Conservation (phyloP, 1,140 invertebrate genomes). For the Macrobrachium nipponense region DNA sequence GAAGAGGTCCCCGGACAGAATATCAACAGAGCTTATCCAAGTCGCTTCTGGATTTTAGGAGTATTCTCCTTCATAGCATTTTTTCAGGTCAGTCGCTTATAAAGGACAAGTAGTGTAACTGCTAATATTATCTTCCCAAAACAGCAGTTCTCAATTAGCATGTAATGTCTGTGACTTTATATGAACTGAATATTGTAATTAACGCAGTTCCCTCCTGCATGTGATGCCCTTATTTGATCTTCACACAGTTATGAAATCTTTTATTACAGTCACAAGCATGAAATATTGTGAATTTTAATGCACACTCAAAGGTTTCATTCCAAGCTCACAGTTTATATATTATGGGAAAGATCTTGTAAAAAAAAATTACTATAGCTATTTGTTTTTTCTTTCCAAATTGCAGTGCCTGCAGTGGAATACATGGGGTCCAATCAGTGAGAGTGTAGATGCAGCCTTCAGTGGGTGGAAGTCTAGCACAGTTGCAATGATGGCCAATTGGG, state of each 20-base stretch:
- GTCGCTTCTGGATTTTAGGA: constrained; percentile 31
- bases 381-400: neutral
- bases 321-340: too few relatives aligned
- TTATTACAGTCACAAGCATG: too few relatives aligned
- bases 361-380: neutral
- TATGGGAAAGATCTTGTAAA: neutral
- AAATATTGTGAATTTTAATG: too few relatives aligned
- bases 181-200: neutral
- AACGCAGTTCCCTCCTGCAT: too few relatives aligned
- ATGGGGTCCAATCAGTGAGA: constrained; percentile 55
- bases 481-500: constrained; percentile 51
- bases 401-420: constrained; percentile 59
- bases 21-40: neutral
- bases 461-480: constrained; percentile 37
- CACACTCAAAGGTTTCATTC: too few relatives aligned
- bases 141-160: neutral
- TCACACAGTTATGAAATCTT: too few relatives aligned
- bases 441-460: constrained; percentile 44
- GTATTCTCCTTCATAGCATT: constrained; percentile 14
- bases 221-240: too few relatives aligned
- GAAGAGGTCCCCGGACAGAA: too few relatives aligned
- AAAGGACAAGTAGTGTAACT: neutral
- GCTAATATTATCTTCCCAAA: too few relatives aligned
- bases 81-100: neutral
- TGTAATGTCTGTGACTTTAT: neutral